phyloP scores from a whole-genome alignment of 2,888 invertebrate genomes.

The Agrotis clavis region DNA sequence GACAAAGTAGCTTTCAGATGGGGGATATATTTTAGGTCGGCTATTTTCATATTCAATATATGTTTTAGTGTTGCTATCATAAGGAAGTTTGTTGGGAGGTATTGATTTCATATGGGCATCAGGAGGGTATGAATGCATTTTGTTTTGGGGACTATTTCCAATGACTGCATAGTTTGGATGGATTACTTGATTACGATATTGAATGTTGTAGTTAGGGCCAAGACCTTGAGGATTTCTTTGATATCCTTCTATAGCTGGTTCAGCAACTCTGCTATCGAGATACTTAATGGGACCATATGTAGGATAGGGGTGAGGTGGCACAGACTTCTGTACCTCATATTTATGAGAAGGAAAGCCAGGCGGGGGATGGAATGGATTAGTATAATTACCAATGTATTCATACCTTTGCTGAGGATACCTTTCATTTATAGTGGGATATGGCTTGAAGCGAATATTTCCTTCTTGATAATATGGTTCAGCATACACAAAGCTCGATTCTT shows the following conservation, averaged over 20 bases:
- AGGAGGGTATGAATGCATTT: conserved; percentile 79
- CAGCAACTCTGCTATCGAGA: conserved; percentile 81
- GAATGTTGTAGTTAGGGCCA: conserved; percentile 73
- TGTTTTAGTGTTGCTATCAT: conserved; percentile 80
- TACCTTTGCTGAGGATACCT: conserved; percentile 85
- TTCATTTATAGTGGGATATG: conserved; percentile 85
- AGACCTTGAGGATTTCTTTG: conserved; percentile 80
- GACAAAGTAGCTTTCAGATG: conserved; percentile 79
- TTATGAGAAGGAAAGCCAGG: conserved; percentile 80
- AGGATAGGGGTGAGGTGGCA: conserved; percentile 80
- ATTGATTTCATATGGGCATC: conserved; percentile 77
- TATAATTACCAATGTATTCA: conserved; percentile 86
- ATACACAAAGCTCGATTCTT: conserved; percentile 81
- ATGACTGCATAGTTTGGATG: conserved; percentile 81
- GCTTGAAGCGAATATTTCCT: conserved; percentile 84
- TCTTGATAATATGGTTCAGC: conserved; percentile 83
- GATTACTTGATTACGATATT: conserved; percentile 81
- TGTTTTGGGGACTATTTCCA: conserved; percentile 81
- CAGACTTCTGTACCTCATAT: conserved; percentile 83
- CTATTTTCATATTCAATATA: conserved; percentile 82
- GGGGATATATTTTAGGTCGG: conserved; percentile 77
- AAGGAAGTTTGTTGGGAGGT: conserved; percentile 80
- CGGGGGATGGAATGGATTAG: conserved; percentile 83
- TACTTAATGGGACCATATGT: conserved; percentile 84
- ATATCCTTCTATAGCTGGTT: conserved; percentile 81